Conservation (phyloP, 2,113 vertebrate genomes). For the Apodemus speciosus region DNA sequence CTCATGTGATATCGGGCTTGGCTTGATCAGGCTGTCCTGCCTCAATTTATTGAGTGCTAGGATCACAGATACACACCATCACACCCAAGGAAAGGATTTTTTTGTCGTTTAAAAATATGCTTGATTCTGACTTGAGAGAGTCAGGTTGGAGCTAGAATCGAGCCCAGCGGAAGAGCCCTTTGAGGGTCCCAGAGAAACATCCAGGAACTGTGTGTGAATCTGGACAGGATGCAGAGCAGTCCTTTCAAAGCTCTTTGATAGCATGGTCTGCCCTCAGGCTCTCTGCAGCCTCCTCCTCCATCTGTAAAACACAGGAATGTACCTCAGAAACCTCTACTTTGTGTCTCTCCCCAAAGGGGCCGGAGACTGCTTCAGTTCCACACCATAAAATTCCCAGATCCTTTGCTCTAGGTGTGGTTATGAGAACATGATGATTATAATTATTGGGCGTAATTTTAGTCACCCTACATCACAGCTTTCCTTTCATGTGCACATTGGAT, state of each 20-base stretch:
- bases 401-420: constrained; percentile 66
- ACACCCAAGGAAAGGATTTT: neutral
- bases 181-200: neutral
- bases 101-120: neutral
- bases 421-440: constrained; percentile 64
- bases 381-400: constrained; percentile 41
- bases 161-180: neutral
- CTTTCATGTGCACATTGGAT: neutral
- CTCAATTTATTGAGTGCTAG: neutral
- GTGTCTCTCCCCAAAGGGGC: constrained; percentile 27
- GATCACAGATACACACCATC: neutral
- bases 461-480: constrained; percentile 54
- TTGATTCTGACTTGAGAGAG: neutral
- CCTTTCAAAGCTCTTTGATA: neutral
- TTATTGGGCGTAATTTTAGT: constrained; percentile 48
- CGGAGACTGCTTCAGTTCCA: neutral
- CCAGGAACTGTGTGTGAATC: neutral
- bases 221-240: no score
- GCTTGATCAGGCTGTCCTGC: neutral
- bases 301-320: constrained; percentile 4
- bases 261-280: constrained; percentile 7
- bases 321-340: neutral
- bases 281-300: neutral
- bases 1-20: neutral
- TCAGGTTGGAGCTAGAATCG: neutral